Evolutionary conservation across 2,888 invertebrate genomes (phyloP).

Genomic region (Hydrotaea diabolus): DNA sequence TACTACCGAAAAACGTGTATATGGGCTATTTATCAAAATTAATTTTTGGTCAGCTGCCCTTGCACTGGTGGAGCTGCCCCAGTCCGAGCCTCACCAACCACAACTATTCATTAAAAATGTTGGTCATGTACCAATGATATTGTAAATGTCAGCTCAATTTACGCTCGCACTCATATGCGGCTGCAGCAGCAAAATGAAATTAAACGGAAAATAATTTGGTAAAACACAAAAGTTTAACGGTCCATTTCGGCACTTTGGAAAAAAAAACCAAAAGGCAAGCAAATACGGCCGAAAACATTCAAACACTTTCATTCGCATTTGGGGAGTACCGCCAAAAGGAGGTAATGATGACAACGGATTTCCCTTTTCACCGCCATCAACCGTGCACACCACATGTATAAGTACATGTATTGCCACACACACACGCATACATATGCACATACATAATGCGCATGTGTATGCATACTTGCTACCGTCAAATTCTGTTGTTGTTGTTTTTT

Average conservation of each 20-base stretch:
- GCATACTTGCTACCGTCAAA: neutral
- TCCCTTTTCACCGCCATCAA: slow-evolving; percentile 12
- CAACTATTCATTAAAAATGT: slow-evolving; percentile 36
- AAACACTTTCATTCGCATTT: slow-evolving; percentile 11
- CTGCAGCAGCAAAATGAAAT: slow-evolving; percentile 52
- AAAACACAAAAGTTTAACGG: slow-evolving; percentile 58
- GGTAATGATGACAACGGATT: slow-evolving; percentile 13
- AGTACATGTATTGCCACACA: neutral
- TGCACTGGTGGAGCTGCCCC: neutral
- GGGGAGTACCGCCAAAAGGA: slow-evolving; percentile 3
- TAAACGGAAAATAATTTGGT: slow-evolving; percentile 66
- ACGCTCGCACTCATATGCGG: slow-evolving; percentile 6
- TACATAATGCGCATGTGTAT: neutral
- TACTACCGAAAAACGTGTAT: too few species aligned
- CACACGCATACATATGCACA: too few species aligned
- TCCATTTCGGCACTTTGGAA: slow-evolving; percentile 40
- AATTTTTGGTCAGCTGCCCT: neutral
- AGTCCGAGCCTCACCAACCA: slow-evolving; percentile 6
- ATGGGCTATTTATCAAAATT: too few species aligned
- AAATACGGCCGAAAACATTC: slow-evolving; percentile 17
- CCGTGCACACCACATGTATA: neutral
- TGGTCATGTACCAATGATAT: slow-evolving; percentile 34
- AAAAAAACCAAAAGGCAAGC: neutral
- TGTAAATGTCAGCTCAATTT: slow-evolving; percentile 35
- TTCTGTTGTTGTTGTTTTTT: neutral